Evolutionary conservation across 2,113 vertebrate species (phyloP).

Genomic region (Solenodon paradoxus): DNA sequence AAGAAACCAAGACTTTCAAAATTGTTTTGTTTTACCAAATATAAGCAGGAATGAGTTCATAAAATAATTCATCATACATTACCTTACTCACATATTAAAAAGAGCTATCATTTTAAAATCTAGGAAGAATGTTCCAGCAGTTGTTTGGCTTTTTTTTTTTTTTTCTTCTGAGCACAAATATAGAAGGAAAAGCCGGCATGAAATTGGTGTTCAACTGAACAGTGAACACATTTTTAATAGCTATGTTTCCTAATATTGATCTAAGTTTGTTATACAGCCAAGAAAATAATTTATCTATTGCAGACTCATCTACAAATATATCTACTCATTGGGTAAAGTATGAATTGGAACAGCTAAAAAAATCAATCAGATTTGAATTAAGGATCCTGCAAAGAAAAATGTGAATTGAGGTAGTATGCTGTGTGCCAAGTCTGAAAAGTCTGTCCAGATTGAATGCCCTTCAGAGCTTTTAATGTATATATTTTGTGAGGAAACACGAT

Average conservation of each 20-base stretch:
- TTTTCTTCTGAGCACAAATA: neutral
- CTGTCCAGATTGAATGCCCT: neutral
- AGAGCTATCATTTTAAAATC: neutral
- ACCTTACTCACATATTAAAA: neutral
- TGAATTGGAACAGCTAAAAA: constrained; percentile 44
- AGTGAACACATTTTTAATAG: constrained; percentile 34
- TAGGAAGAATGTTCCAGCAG: neutral
- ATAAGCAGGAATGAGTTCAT: neutral
- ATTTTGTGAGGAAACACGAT: neutral
- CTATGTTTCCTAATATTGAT: constrained; percentile 55
- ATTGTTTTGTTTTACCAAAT: neutral
- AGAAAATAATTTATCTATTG: constrained; percentile 57
- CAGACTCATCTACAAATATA: constrained; percentile 44
- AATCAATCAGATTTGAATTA: constrained; percentile 60
- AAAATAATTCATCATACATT: neutral
- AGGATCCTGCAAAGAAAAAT: constrained; percentile 34
- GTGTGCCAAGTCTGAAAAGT: neutral
- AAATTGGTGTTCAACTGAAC: constrained; percentile 34
- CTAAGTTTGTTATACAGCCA: constrained; percentile 54
- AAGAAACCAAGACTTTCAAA: neutral
- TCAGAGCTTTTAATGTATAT: neutral
- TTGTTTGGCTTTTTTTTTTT: neutral
- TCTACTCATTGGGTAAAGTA: constrained; percentile 10
- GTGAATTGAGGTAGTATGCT: constrained; percentile 5
- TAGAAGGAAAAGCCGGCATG: neutral